Evolutionary conservation across 2,113 vertebrate genomes (phyloP), one percentile per base, ranked within the genome.

Genomic region (Patagioenas fasciata): DNA sequence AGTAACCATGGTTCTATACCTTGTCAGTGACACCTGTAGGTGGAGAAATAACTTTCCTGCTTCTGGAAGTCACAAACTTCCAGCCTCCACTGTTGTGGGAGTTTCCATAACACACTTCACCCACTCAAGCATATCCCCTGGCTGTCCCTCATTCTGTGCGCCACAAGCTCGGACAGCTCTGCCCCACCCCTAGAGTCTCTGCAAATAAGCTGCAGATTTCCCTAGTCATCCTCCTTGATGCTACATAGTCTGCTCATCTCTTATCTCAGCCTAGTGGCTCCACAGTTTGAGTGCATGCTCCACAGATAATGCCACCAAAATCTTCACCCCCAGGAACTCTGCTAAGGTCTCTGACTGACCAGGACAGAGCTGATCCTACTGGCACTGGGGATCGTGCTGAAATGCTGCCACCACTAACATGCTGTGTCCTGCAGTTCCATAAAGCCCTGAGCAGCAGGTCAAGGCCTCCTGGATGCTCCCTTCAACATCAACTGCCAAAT

Each of bases 161-260:
- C 58, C 23, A 10, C 13, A 44, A 65, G 21, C 19, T 64, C 32
- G 6, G 50, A 58, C 16, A 60, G 20, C 9, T 74, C 11, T 40
- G 7, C 18, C 1, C 7, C 6, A 32, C 15, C 10, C 4, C 4
- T 10, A 32, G 13, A 26, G 6, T 8, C 20, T 42, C 23, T 40
- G 13, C 19, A 26, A 53, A 40, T 54, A 40, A 73, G 3, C 7
- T 40, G 19, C 0, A 7, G 23, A 47, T 38, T 47, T 6, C 29
- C 20, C 4, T 10, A 53, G 0, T 48, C 20, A 47, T 21, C 29
- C 9, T 31, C 5, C 25, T 40, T 54, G 38, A 54, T 26, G 13
- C 17, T 47, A 18, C 44, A 44, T 18, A 44, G 44, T 44, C 44
- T 44, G 44, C 44, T 44, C 44, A 18, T 47, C 1, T 0, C 31